Conservation (phyloP, 1,140 invertebrate genomes). For the Ruditapes philippinarum region DNA sequence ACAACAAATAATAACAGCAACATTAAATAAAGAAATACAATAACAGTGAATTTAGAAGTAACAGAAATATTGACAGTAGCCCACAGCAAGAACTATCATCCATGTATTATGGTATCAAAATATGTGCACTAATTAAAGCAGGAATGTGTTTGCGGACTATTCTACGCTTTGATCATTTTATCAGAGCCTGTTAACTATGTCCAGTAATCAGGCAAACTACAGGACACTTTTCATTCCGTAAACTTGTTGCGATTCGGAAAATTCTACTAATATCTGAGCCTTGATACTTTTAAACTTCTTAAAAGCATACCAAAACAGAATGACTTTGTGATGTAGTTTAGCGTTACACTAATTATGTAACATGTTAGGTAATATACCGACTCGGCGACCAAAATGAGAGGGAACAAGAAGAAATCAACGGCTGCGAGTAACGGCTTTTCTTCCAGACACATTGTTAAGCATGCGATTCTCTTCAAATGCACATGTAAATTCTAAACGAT, state of each 20-base stretch:
- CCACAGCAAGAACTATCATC: too few relatives aligned
- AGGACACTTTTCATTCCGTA: not conserved
- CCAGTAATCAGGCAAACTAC: constrained; percentile 6
- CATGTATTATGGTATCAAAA: too few relatives aligned
- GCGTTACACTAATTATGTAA: not conserved
- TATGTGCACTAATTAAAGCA: not conserved
- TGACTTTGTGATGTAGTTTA: not conserved
- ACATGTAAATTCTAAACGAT: too few relatives aligned
- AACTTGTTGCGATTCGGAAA: not conserved
- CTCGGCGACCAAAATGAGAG: too few relatives aligned
- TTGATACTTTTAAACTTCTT: not conserved
- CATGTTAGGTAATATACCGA: not conserved
- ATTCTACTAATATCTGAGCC: not conserved
- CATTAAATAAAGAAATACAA: too few relatives aligned
- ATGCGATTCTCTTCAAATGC: too few relatives aligned
- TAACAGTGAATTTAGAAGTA: too few relatives aligned
- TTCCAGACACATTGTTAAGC: too few relatives aligned
- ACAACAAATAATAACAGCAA: too few relatives aligned
- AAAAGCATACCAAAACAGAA: not conserved
- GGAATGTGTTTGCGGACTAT: not conserved
- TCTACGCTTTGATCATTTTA: not conserved
- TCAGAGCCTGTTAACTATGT: constrained; percentile 13
- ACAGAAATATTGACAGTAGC: too few relatives aligned
- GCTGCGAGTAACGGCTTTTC: too few relatives aligned
- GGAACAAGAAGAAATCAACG: too few relatives aligned